These are phyloP conservation scores for Amazona vittata DNA, from an alignment of 2,113 vertebrate species.

Conservation along the genomic window DNA sequence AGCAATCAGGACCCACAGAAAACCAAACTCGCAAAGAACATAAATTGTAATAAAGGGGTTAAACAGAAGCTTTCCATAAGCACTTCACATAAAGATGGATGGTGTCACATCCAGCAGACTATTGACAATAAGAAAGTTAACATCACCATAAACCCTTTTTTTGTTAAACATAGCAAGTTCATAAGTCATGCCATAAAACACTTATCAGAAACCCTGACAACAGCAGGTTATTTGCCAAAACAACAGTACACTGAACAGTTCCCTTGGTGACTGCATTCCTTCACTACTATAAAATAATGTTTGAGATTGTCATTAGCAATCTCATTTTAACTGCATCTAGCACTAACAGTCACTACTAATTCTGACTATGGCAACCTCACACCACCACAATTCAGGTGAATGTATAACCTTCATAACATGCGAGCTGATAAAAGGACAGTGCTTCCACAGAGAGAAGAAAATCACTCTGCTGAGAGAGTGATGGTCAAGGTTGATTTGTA, in stretches of 20 bases:
- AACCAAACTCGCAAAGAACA: background rate
- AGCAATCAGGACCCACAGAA: background rate
- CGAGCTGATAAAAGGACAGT: background rate
- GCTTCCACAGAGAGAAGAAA: background rate
- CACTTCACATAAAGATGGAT: background rate
- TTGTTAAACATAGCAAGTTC: background rate
- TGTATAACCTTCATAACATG: background rate
- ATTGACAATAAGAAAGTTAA: background rate
- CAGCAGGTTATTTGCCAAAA: background rate
- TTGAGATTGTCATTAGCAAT: background rate
- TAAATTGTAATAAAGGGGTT: background rate
- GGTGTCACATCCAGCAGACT: background rate
- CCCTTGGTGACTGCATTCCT: constrained; percentile 23
- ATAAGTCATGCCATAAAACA: background rate
- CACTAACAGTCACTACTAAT: background rate
- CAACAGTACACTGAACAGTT: background rate
- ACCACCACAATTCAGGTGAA: background rate
- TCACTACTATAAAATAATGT: background rate
- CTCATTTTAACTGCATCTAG: background rate
- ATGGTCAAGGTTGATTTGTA: background rate
- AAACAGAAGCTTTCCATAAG: background rate
- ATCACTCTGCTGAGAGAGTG: background rate
- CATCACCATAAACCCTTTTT: background rate
- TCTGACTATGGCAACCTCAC: background rate
- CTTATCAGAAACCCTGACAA: background rate